These are phyloP conservation scores for Trichogramma pretiosum DNA, from an alignment of 1,140 invertebrate genomes.

Conservation along the genomic window DNA sequence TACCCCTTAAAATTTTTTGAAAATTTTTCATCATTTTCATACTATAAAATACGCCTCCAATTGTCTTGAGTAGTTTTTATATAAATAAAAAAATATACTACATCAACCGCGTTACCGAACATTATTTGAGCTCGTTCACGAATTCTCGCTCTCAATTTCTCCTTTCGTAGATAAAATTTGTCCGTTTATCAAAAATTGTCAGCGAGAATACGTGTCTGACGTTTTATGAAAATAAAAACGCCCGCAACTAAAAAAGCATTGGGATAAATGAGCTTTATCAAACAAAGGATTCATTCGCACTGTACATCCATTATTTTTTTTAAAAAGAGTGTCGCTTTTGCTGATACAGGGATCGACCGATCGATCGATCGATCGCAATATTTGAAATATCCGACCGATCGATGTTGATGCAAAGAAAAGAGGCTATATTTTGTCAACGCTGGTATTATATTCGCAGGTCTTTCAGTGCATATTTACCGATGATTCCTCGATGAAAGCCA, in stretches of 20 bases:
- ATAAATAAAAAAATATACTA: conserved; percentile 19
- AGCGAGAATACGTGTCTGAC: too few relatives aligned
- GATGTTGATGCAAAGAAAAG: conserved; percentile 41
- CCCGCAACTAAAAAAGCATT: conserved; percentile 4
- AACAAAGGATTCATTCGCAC: conserved; percentile 43
- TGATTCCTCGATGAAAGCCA: conserved; percentile 19
- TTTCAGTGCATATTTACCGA: conserved; percentile 26
- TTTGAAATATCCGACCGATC: conserved; percentile 21
- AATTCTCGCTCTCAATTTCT: conserved; percentile 8
- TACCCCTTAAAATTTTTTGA: too few relatives aligned
- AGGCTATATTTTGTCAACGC: conserved; percentile 46
- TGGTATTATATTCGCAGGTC: conserved; percentile 36
- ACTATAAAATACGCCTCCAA: conserved; percentile 44
- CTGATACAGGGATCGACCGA: conserved; percentile 38
- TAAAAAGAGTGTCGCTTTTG: conserved; percentile 39
- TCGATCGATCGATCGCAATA: conserved; percentile 26
- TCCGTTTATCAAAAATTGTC: background rate
- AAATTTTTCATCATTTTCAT: too few relatives aligned
- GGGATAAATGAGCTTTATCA: conserved; percentile 9
- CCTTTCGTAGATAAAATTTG: background rate
- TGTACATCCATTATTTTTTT: conserved; percentile 44
- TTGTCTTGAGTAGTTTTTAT: conserved; percentile 28
- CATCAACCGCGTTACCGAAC: conserved; percentile 27
- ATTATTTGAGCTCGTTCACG: conserved; percentile 14
- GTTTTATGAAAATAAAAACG: background rate